Evolutionary conservation across 2,888 invertebrate genomes (phyloP).

Genomic region (Rhamnusium bicolor): DNA sequence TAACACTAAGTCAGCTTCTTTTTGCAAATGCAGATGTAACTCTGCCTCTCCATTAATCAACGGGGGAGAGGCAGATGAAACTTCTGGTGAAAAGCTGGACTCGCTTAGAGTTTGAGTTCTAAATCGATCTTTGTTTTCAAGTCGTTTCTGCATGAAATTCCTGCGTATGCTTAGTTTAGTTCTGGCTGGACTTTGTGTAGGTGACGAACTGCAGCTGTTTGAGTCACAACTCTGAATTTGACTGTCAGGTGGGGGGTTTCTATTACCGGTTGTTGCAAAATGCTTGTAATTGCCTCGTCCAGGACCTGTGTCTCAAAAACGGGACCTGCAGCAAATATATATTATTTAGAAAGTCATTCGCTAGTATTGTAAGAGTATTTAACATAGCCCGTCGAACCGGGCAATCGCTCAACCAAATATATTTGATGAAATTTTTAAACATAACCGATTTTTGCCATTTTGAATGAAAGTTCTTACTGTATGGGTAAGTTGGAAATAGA

Average conservation of each 20-base stretch:
- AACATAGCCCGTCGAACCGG: too few species aligned
- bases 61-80: slow-evolving; percentile 58
- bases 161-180: slow-evolving; percentile 63
- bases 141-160: slow-evolving; percentile 73
- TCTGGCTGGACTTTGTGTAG: slow-evolving; percentile 56
- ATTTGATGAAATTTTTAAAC: too few species aligned
- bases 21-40: slow-evolving; percentile 71
- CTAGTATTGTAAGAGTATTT: too few species aligned
- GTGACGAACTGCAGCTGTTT: slow-evolving; percentile 42
- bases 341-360: not conserved
- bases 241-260: slow-evolving; percentile 30
- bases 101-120: slow-evolving; percentile 80
- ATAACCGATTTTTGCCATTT: too few species aligned
- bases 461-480: too few species aligned
- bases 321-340: slow-evolving; percentile 64
- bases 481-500: too few species aligned
- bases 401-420: too few species aligned
- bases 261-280: slow-evolving; percentile 60
- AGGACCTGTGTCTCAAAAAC: slow-evolving; percentile 81
- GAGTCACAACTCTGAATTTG: slow-evolving; percentile 45
- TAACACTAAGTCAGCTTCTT: slow-evolving; percentile 75
- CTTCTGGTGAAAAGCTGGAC: slow-evolving; percentile 73
- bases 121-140: slow-evolving; percentile 82
- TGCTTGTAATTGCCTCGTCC: slow-evolving; percentile 61
- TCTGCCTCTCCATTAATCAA: slow-evolving; percentile 63